These are phyloP conservation scores for Rhinolophus sinicus DNA, from an alignment of 2,113 vertebrate species.

Conservation along the genomic window DNA sequence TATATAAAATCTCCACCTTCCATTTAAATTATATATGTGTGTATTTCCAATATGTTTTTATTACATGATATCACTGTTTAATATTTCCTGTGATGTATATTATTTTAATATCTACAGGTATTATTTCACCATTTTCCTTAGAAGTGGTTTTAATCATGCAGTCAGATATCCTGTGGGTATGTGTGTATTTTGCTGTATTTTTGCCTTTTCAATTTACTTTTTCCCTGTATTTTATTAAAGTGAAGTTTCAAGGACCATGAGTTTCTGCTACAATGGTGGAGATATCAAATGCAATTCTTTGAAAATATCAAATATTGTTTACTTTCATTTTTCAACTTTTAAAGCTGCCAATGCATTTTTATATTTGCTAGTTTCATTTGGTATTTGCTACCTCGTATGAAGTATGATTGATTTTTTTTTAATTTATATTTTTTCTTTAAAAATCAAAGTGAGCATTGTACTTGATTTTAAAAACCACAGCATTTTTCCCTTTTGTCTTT, in stretches of 20 bases:
- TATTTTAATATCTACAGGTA: not conserved
- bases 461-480: not conserved
- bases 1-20: not conserved
- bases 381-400: not conserved
- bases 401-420: not conserved
- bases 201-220: constrained; percentile 5
- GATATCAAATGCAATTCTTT: no score
- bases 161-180: not conserved
- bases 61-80: not conserved
- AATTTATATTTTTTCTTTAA: not conserved
- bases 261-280: not conserved
- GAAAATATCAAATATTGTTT: not conserved
- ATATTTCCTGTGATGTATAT: not conserved
- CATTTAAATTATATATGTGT: not conserved
- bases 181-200: not conserved
- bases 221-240: not conserved
- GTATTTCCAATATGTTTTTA: not conserved
- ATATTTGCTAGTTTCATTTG: not conserved
- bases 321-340: not conserved
- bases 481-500: constrained; percentile 36
- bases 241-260: not conserved
- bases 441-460: not conserved
- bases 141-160: not conserved
- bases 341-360: not conserved
- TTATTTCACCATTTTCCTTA: not conserved